These are phyloP conservation scores for Berghia stephanieae DNA, from an alignment of 1,140 invertebrate genomes.

Conservation along the genomic window DNA sequence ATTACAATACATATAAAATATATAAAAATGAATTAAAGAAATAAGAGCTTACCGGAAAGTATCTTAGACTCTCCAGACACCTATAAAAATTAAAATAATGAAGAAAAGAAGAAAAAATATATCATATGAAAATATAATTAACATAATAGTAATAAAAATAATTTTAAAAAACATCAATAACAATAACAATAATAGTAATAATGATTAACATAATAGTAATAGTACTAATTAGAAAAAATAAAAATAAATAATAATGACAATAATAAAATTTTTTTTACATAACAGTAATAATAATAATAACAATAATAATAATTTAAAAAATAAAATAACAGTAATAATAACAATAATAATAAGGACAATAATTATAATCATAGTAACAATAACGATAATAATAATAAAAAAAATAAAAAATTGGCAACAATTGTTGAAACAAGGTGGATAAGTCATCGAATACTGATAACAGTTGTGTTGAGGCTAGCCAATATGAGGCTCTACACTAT, in stretches of 20 bases:
- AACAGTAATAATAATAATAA: too few species aligned
- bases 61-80: slow-evolving; percentile 47
- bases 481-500: too few species aligned
- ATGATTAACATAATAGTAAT: neutral
- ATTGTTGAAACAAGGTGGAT: too few species aligned
- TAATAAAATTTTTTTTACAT: neutral
- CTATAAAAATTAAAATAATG: slow-evolving; percentile 33
- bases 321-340: too few species aligned
- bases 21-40: slow-evolving; percentile 14
- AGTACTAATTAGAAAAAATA: neutral
- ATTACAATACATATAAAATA: neutral
- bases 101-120: slow-evolving; percentile 21
- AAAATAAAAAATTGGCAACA: too few species aligned
- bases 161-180: neutral
- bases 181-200: neutral
- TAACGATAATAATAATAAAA: too few species aligned
- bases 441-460: too few species aligned
- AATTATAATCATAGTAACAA: too few species aligned
- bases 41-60: slow-evolving; percentile 43
- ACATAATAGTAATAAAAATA: slow-evolving; percentile 12
- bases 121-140: slow-evolving; percentile 17
- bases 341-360: too few species aligned
- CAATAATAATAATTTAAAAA: too few species aligned
- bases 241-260: neutral
- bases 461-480: too few species aligned